Evolutionary conservation across 2,888 invertebrate genomes (phyloP), one percentile per base, ranked within the genome.

Genomic region (Lacanobia wlatinum): DNA sequence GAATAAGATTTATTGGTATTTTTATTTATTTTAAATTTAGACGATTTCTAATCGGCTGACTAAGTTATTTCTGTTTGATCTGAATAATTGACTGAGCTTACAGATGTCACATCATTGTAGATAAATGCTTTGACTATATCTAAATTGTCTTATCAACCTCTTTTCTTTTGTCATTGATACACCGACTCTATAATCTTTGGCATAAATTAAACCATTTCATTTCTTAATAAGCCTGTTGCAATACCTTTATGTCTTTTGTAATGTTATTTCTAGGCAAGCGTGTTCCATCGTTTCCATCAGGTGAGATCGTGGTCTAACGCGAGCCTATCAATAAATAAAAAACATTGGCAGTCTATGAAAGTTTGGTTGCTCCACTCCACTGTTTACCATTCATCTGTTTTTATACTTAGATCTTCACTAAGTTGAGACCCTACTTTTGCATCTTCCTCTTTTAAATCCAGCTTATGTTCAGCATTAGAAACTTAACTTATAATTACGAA

Each of bases 1-100:
- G 76, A 79, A 68, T 70, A 80, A 84, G 82, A 86, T 84, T 84
- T 85, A 86, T 86, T 43, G 60, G 61, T 53, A 65, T 77, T 76
- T 82, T 85, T 74, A 80, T 84, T 78, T 80, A 79, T 62, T 59
- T 82, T 73, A 77, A 71, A 79, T 84, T 70, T 82, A 68, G 75
- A 67, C 78, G 80, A 80, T 84, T 85, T 85, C 76, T 74, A 84
- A 84, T 78, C 73, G 70, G 38, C 48, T 38, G 38, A 48, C 53
- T 80, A 63, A 83, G 69, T 76, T 84, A 82, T 82, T 75, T 78
- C 34, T 70, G 52, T 78, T 83, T 73, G 76, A 74, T 84, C 56
- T 76, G 73, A 68, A 78, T 83, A 79, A 84, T 83, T 66, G 72
- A 62, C 46, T 69, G 48, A 34, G 61, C 75, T 75, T 66, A 50